These are phyloP conservation scores for Acanthis flammea DNA, from an alignment of 2,797 vertebrate genomes.

Conservation along the genomic window DNA sequence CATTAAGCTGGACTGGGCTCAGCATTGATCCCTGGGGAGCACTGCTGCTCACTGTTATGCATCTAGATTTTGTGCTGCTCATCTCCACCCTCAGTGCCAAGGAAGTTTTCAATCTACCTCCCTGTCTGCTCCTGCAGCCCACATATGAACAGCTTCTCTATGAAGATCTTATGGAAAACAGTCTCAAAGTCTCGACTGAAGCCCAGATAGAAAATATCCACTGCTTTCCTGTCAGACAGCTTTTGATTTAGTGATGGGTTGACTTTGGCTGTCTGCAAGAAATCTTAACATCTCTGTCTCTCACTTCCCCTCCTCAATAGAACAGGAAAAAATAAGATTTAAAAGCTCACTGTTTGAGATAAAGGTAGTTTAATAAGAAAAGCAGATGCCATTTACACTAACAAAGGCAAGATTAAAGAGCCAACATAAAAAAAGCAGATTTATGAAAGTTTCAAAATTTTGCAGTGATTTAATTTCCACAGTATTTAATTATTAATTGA, in stretches of 20 bases:
- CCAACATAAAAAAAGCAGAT: background rate
- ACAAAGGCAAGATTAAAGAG: background rate
- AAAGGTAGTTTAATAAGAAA: background rate
- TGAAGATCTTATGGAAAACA: background rate
- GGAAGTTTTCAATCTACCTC: background rate
- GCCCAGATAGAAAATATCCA: background rate
- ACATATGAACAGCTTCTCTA: background rate
- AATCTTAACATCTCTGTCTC: background rate
- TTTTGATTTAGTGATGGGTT: background rate
- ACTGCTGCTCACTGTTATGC: background rate
- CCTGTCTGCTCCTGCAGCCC: background rate
- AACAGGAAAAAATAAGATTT: background rate
- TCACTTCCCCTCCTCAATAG: background rate
- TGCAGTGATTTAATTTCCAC: background rate
- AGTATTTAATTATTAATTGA: background rate
- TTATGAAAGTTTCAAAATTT: background rate
- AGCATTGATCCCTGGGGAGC: background rate
- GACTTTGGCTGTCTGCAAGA: background rate
- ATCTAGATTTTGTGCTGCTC: background rate
- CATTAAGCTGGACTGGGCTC: background rate
- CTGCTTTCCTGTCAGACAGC: background rate
- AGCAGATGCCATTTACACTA: background rate
- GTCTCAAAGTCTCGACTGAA: background rate
- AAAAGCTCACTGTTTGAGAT: background rate
- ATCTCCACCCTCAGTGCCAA: background rate